Base-by-base conservation (phyloP, 2,797 vertebrate species). In the Xenentodon cancila region DNA sequence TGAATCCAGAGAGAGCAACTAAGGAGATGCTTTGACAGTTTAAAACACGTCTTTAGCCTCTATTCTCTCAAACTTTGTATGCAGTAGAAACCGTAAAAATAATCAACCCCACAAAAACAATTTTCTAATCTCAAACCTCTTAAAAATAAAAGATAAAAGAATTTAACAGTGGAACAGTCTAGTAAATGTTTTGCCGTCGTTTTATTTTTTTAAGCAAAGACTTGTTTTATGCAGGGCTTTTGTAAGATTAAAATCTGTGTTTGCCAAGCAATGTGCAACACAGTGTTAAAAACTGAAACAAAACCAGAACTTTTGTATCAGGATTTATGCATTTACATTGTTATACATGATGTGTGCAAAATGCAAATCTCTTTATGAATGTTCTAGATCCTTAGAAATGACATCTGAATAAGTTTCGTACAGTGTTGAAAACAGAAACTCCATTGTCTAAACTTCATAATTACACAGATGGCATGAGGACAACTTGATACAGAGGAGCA, bases 391-490 rank as follows among this genome's bases (percentile, higher is more conserved):
- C 20, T 47, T 20, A 18, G 25, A 43, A 20, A 45, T 53, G 51
- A 53, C 12, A 62, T 44, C 49, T 34, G 20, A 62, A 61, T 59
- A n/a, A 42, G 25, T 25, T 15, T 25, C 44, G 47, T 53, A 46
- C 71, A 77, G 67, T 76, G 52, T 43, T 62, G 32, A 64, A 25
- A 64, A 71, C 16, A 82, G 73, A 87, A 80, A 89, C 77, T 86
- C 81, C 3, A 25, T 16, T 19, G 20, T 18, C 17, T 27, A 54
- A 86, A 88, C 81, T 88, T 87, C 64, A 59, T 81, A 84, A 84
- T 79, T 78, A 72, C 61, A 79, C 88, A 92, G 84, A 91, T 91
- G 85, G 85, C 68, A 46, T 59, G 68, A 85, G 77, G 86, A 86
- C 84, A 79, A 84, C 63, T 43, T 12, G 73, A 53, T 81, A 71